Evolutionary conservation across 2,113 vertebrate species (phyloP).

Genomic region (Pagrus major): DNA sequence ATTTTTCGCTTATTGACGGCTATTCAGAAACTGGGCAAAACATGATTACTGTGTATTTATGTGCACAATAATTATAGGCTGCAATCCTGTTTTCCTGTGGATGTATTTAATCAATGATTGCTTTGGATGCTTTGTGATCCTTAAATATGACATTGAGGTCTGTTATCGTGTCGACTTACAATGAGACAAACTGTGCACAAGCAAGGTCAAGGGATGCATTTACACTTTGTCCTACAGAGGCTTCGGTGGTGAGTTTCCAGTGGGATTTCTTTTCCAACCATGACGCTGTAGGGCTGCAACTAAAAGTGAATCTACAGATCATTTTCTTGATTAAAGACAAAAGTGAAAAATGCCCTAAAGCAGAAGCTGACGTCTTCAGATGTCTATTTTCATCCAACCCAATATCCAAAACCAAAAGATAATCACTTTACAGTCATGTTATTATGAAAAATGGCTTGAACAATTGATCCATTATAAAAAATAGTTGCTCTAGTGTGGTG

Average conservation of each 20-base stretch:
- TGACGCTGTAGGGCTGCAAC: not conserved
- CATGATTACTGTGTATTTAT: not conserved
- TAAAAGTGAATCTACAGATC: not conserved
- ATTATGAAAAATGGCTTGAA: not conserved
- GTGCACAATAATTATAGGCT: not conserved
- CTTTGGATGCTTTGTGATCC: not conserved
- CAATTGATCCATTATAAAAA: not conserved
- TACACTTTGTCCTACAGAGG: slow-evolving; percentile 36
- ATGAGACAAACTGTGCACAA: slow-evolving; percentile 20
- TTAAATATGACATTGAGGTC: not conserved
- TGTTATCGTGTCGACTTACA: slow-evolving; percentile 23
- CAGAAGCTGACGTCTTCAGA: not conserved
- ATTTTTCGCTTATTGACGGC: not conserved
- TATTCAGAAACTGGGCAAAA: slow-evolving; percentile 6
- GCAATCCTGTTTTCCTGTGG: not conserved
- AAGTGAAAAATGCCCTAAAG: not conserved
- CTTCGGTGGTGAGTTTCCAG: not conserved
- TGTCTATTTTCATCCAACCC: not conserved
- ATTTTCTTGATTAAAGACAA: not conserved
- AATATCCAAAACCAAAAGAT: not conserved
- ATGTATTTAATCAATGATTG: slow-evolving; percentile 17
- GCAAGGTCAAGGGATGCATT: slow-evolving; percentile 36
- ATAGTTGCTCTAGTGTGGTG: not conserved
- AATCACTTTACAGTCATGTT: slow-evolving; percentile 2
- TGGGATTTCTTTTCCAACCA: not conserved